Base-by-base conservation (phyloP, 1,140 invertebrate species). In the Cotesia glomerata region DNA sequence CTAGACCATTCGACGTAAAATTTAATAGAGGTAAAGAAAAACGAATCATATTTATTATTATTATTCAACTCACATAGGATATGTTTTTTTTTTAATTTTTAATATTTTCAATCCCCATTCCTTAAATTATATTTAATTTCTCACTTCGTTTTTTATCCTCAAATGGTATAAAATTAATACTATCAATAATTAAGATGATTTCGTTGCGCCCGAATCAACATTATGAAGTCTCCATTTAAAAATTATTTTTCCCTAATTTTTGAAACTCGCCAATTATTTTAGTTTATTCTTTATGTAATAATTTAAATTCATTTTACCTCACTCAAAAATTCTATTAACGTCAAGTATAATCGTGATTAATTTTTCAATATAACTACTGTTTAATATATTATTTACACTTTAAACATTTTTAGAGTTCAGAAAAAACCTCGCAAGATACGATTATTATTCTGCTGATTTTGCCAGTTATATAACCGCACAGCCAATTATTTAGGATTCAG, bases 401-500 rank as follows among this genome's bases (percentile, higher is more conserved):
- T 67, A 66, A 64, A 66, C 16, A 72, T 58, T 34, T 59, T 35
- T 58, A 64, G 63, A 59, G 52, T 66, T 39, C 39, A 52, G 34
- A 35, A 56, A 26, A 45, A 32, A 45, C 39, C 39, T 16, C 36
- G 26, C 63, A 7, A 61, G 52, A 54, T 35, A 49, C 49, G 26
- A 65, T 35, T 45, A 18, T 49, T 14, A n/a, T 54, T 71, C 26
- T 26, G 65, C 51, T 52, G 45, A 59, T 45, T 73, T 61, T 7
- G 45, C 36, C 64, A 73, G 54, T 61, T 54, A 9, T 59, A 58
- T 32, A 13, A 54, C 59, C 32, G 70, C 62, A 66, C 62, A 72
- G 62, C 70, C 62, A 39, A 45, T 64, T 64, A 36, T 56, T 71
- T 45, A 61, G 34, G 8, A 71, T 71, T 9, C 3, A 71, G 34